Evolutionary conservation across 2,888 invertebrate genomes (phyloP).

Genomic region (Drosophila gaucha): DNA sequence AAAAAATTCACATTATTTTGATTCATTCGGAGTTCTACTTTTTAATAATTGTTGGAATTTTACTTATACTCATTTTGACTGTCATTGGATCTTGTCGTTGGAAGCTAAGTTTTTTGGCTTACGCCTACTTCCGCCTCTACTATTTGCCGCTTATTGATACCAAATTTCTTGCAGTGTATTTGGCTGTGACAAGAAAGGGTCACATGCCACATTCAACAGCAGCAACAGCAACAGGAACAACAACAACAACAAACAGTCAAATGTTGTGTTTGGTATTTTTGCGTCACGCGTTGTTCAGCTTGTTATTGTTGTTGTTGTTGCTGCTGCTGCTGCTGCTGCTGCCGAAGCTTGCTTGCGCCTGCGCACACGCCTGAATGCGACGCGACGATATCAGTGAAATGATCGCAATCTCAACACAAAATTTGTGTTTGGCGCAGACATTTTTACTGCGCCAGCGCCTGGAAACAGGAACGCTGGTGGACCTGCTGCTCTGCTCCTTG

Average conservation of each 20-base stretch:
- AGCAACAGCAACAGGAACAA: constrained; percentile 28
- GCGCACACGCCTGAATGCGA: constrained; percentile 79
- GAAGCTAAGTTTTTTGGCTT: not conserved
- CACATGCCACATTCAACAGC: constrained; percentile 59
- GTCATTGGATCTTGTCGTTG: not conserved
- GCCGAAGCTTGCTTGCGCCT: constrained; percentile 65
- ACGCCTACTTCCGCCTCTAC: not conserved
- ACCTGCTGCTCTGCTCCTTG: constrained; percentile 33
- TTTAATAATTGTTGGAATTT: no score
- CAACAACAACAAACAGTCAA: constrained; percentile 58
- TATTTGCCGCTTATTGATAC: not conserved
- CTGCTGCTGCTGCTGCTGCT: constrained; percentile 28
- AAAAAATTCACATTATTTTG: no score
- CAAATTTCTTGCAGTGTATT: constrained; percentile 54
- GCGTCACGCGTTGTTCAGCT: constrained; percentile 79
- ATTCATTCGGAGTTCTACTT: no score
- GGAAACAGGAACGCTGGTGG: constrained; percentile 39
- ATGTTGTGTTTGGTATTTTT: constrained; percentile 78
- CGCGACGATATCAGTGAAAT: constrained; percentile 75
- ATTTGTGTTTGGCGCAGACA: constrained; percentile 80
- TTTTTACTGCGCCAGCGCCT: constrained; percentile 67
- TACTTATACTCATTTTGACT: not conserved
- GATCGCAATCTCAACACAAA: constrained; percentile 80
- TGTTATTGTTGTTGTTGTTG: constrained; percentile 37
- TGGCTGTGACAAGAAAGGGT: constrained; percentile 63